Evolutionary conservation across 2,888 invertebrate species (phyloP).

Genomic region (Drosophila affinis): DNA sequence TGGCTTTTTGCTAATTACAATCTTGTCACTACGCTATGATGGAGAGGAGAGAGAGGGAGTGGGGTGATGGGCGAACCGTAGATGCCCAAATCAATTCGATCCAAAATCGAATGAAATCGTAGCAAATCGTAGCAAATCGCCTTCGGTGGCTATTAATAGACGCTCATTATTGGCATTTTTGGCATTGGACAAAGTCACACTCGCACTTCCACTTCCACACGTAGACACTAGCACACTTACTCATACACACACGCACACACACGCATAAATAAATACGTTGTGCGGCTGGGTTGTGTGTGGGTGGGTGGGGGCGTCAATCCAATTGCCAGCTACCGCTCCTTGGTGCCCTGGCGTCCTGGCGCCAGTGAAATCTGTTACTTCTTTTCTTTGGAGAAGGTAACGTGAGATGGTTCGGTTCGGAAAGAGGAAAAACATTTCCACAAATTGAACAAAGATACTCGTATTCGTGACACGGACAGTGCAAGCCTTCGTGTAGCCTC

Average conservation of each 20-base stretch:
- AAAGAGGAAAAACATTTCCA: too few species aligned
- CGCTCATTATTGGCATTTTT: slow-evolving; percentile 67
- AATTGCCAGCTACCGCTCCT: slow-evolving; percentile 47
- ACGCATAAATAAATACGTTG: neutral
- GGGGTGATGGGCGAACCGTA: neutral
- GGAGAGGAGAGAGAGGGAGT: neutral
- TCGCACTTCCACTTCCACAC: slow-evolving; percentile 10
- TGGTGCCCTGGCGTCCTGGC: slow-evolving; percentile 60
- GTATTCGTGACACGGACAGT: too few species aligned
- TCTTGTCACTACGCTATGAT: slow-evolving; percentile 15
- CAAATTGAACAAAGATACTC: too few species aligned
- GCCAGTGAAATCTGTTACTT: slow-evolving; percentile 33
- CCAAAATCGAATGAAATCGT: slow-evolving; percentile 41
- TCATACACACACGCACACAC: slow-evolving; percentile 4
- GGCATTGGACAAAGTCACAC: slow-evolving; percentile 55
- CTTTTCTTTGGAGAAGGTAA: neutral
- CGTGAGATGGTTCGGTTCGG: neutral
- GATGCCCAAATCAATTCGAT: slow-evolving; percentile 13
- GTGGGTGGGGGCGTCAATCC: slow-evolving; percentile 34
- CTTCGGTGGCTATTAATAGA: slow-evolving; percentile 56
- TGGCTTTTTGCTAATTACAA: slow-evolving; percentile 48
- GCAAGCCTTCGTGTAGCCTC: too few species aligned
- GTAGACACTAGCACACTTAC: neutral
- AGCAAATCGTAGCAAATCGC: slow-evolving; percentile 46
- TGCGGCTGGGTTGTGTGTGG: neutral